Evolutionary conservation across 2,113 vertebrate genomes (phyloP), one percentile per base, ranked within the genome.

Genomic region (Catharus bicknelli): DNA sequence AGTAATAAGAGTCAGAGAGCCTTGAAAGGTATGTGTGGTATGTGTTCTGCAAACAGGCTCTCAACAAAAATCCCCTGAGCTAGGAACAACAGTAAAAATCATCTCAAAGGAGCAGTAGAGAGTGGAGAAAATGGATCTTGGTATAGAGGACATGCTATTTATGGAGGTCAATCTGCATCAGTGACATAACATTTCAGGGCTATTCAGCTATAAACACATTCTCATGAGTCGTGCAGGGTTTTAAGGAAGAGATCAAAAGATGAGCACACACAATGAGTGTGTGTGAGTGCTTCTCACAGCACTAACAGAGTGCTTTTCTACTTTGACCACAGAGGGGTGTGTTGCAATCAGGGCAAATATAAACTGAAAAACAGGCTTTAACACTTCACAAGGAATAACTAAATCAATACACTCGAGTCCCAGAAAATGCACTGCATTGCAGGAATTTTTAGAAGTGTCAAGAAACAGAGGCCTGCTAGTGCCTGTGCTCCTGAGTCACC

Each of bases 81-180:
- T 63, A 90, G 64, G 72, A 95, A 92, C 74, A 94, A 95, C 63
- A 87, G 38, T 51, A 96, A 95, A 93, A 92, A 94, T 90, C 66
- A 94, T 89, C 90, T 94, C 83, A 95, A 95, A 96, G 95, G 88
- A 90, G 87, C 38, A 88, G 75, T 78, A 86, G 78, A 87, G 92
- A 83, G 47, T 82, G 53, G 62, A 93, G 68, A 86, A 78, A 96
- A 96, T 94, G 76, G 82, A 96, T 85, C 69, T 57, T 80, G n/a
- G 68, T 69, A 89, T 73, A 55, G 45, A 95, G 90, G 78, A 95
- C 78, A 66, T 94, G 64, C 75, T 96, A 86, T 95, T 97, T 91
- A 93, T 94, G 88, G 95, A 90, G 90, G 82, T 92, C 79, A 96
- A 80, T 95, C 95, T 95, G 67, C 88, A 94, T 95, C 85, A 77